These are phyloP conservation scores for Idaea dimidiata DNA, from an alignment of 2,888 invertebrate genomes.

Conservation along the genomic window DNA sequence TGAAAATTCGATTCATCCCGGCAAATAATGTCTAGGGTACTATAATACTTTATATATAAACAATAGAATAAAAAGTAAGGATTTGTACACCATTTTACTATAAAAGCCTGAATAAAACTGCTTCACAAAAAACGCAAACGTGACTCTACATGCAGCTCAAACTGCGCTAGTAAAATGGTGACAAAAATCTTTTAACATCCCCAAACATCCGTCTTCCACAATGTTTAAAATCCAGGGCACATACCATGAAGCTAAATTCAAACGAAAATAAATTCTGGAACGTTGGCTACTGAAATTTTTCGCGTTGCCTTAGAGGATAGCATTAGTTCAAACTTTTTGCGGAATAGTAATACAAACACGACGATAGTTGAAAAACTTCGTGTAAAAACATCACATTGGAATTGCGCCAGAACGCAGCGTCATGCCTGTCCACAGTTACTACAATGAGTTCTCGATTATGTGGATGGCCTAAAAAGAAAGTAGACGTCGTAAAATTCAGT, in stretches of 20 bases:
- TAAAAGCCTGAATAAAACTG: neutral
- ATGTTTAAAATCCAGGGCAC: constrained; percentile 24
- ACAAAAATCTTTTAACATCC: neutral
- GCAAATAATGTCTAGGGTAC: neutral
- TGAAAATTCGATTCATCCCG: neutral
- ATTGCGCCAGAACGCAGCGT: constrained; percentile 36
- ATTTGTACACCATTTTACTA: neutral
- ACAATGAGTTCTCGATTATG: constrained; percentile 32
- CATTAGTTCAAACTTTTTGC: constrained; percentile 41
- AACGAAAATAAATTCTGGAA: constrained; percentile 25
- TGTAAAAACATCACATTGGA: constrained; percentile 52
- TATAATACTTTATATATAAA: neutral
- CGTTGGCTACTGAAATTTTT: constrained; percentile 29
- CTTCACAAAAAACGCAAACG: neutral
- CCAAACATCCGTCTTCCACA: constrained; percentile 19
- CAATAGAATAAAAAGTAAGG: neutral
- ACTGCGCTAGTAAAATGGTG: neutral
- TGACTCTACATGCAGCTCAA: neutral
- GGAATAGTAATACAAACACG: constrained; percentile 38
- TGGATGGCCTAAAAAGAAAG: constrained; percentile 28
- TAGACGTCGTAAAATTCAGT: neutral
- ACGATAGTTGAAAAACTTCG: constrained; percentile 43
- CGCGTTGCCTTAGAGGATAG: constrained; percentile 31
- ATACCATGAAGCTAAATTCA: constrained; percentile 23
- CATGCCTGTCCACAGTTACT: constrained; percentile 32